Evolutionary conservation across 2,888 invertebrate species (phyloP).

Genomic region (Pachymerium ferrugineum): DNA sequence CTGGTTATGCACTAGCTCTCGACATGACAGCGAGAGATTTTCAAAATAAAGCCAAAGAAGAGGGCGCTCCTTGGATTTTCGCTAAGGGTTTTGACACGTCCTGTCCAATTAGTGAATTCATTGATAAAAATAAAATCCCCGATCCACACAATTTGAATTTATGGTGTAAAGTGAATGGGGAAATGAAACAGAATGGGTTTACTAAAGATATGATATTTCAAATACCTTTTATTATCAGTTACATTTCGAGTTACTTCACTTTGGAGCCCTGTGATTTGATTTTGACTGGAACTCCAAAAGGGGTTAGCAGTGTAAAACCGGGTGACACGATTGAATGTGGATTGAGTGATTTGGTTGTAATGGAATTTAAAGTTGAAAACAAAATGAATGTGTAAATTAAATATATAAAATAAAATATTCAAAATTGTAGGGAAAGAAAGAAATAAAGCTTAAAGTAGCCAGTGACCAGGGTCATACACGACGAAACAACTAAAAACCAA

Average conservation of each 20-base stretch:
- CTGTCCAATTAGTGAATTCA: conserved; percentile 65
- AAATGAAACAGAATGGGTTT: conserved; percentile 56
- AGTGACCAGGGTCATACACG: too few species aligned
- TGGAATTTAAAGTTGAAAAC: background rate
- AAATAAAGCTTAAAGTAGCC: too few species aligned
- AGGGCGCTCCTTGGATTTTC: conserved; percentile 66
- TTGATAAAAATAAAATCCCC: conserved; percentile 52
- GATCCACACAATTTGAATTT: conserved; percentile 57
- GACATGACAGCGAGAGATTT: conserved; percentile 63
- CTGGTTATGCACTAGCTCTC: conserved; percentile 65
- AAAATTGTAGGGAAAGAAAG: too few species aligned
- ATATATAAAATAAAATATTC: too few species aligned
- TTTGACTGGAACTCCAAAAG: conserved; percentile 67
- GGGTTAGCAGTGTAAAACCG: conserved; percentile 57
- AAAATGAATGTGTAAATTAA: too few species aligned
- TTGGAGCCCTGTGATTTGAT: conserved; percentile 67
- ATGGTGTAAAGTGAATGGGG: conserved; percentile 58
- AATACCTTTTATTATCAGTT: conserved; percentile 60
- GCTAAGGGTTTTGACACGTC: conserved; percentile 75
- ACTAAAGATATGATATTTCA: conserved; percentile 65
- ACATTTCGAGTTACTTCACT: conserved; percentile 63
- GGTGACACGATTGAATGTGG: conserved; percentile 64
- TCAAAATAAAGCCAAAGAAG: conserved; percentile 52
- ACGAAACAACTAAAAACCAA: too few species aligned
- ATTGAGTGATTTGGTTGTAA: conserved; percentile 38